These are phyloP conservation scores for Plagiodera versicolora DNA, from an alignment of 2,888 invertebrate genomes.

Conservation along the genomic window DNA sequence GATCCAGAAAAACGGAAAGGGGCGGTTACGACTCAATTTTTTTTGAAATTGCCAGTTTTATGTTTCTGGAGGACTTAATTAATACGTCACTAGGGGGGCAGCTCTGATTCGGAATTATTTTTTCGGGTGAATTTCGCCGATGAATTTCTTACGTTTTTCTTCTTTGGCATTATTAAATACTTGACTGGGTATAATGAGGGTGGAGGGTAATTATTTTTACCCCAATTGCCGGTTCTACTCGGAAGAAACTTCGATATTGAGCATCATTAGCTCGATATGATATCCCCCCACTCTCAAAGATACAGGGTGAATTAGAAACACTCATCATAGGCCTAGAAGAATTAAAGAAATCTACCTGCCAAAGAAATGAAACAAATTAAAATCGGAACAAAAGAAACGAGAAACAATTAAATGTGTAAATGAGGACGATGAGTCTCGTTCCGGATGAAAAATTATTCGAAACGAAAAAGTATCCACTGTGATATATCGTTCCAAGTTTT, in stretches of 20 bases:
- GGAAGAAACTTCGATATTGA: conserved; percentile 24
- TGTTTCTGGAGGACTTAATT: conserved; percentile 52
- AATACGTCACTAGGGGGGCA: conserved; percentile 53
- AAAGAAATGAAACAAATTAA: conserved; percentile 37
- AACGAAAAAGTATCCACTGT: conserved; percentile 48
- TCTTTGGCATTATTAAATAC: conserved; percentile 43
- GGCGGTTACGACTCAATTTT: conserved; percentile 51
- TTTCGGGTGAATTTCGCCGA: conserved; percentile 51
- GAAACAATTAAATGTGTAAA: conserved; percentile 55
- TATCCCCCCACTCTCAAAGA: too few relatives aligned
- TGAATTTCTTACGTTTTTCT: conserved; percentile 50
- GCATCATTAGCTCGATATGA: not conserved
- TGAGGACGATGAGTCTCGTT: conserved; percentile 24
- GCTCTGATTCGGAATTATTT: conserved; percentile 44
- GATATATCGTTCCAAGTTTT: conserved; percentile 50
- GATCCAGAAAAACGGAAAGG: conserved; percentile 53
- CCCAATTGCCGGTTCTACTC: conserved; percentile 8
- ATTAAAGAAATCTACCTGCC: conserved; percentile 14
- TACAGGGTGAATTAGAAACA: too few relatives aligned
- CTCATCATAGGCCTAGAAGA: too few relatives aligned
- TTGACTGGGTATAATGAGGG: conserved; percentile 31
- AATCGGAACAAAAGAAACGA: conserved; percentile 38
- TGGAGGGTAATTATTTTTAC: conserved; percentile 32
- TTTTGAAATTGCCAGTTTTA: conserved; percentile 49
- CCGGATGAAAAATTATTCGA: conserved; percentile 15